Evolutionary conservation across 1,140 invertebrate genomes (phyloP), one percentile per base, ranked within the genome.

Genomic region (Galleria mellonella): DNA sequence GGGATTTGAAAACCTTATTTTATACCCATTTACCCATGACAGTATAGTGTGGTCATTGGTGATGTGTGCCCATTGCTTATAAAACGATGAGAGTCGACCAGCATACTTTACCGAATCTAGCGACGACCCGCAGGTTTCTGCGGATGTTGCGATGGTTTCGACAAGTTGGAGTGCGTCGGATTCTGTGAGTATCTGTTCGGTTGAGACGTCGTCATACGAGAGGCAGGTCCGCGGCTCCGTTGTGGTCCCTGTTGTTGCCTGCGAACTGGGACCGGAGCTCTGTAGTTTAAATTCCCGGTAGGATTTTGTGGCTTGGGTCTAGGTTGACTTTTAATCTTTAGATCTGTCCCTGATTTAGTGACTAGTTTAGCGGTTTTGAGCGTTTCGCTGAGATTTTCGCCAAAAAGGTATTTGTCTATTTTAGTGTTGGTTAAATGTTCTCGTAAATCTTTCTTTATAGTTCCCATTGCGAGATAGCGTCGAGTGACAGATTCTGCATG

Each of bases 381-480:
- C 10, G 32, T 40, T 4, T 46, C 51, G 31, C 5, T 12, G 39
- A 30, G 17, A 33, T 47, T 31, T 17, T 35, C 12, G 12, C 28
- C 30, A 43, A 43, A 43, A 7, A 43, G 31, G 8, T 12, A 35
- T 1, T 1, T 35, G 9, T 23, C 15, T 6, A 43, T 15, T 12
- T 43, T 43, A 5, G 42, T 43, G 12, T 43, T 35, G 2, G 23
- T 12, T 3, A 43, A 10, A 7, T 33, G 32, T 11, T 33, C 32
- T 27, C 35, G 33, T 15, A 43, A 10, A 9, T 43, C 42, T 33
- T 35, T 43, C 35, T 43, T 43, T 5, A 43, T 5, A n/a, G 42
- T 12, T 9, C 9, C 23, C 10, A 43, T 4, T 8, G 35, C 28
- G 28, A 33, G 35, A 10, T 43, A 15, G 9, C 40, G 40, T 23